Base-by-base conservation (phyloP, 2,113 vertebrate species). In the Xiphophorus hellerii region DNA sequence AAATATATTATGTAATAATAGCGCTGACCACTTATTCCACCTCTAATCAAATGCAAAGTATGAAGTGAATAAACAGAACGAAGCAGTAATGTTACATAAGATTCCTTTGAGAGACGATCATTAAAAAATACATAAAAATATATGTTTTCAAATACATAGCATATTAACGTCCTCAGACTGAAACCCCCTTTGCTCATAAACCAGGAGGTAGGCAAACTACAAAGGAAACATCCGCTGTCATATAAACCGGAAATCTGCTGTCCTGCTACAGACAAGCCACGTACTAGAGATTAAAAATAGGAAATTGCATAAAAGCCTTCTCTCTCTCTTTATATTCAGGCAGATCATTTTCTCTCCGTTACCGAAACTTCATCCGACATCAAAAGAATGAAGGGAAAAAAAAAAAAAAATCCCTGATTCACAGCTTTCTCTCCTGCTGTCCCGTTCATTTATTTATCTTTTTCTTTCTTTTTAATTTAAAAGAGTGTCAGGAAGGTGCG, bases 291-390 rank as follows among this genome's bases (percentile, higher is more conserved):
- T 84, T 73, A 85, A 83, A 90, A 90, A 89, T 86, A 90, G 81
- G 84, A 87, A 92, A 91, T 93, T 93, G 92, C 92, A 93, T 93
- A 93, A 90, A 93, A 88, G 82, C 82, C 82, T 82, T 76, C 80
- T 87, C 80, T 87, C 80, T 68, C 71, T 86, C 78, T 82, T 77
- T 74, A 78, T 60, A n/a, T 71, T 81, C 61, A 48, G 75, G 78
- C 84, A 82, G 82, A 88, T 67, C 74, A 65, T 71, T 20, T 62
- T 73, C 42, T 71, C 64, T 39, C 25, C 13, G 4, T 37, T 12
- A 7, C 65, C 28, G 37, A 42, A 42, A 27, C 65, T 67, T 42
- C 11, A 73, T 69, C 83, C 29, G 27, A 90, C 77, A 69, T 39
- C 42, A 17, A 62, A 68, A 81, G 35, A 37, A 37, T 10, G 10